A percentile compares a stretch with the other conserved stretches of the same genome.
phyloP scores from a whole-genome alignment of 53 echinoderm and acorn worm species.

The Zoroaster sp. region DNA sequence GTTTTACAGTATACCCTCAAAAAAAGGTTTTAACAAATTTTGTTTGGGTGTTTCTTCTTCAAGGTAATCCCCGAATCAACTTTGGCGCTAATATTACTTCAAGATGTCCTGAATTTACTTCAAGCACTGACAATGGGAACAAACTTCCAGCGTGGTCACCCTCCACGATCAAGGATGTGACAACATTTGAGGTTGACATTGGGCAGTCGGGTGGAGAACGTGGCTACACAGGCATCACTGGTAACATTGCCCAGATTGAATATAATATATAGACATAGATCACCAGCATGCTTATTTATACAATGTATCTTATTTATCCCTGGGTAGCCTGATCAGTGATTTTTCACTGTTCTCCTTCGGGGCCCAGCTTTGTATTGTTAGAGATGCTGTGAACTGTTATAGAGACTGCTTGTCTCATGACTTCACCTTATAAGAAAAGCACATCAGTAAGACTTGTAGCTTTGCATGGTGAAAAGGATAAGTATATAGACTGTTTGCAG shows the following conservation, averaged over 20 bases:
- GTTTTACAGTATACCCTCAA: too few species aligned
- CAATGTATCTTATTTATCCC: background rate
- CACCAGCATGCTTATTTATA: background rate
- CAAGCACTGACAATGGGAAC: background rate
- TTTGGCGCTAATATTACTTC: constrained; percentile 31
- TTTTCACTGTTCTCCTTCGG: too few species aligned
- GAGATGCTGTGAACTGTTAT: too few species aligned
- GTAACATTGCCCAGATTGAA: too few species aligned
- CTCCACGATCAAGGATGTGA: background rate
- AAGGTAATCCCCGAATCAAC: constrained; percentile 30
- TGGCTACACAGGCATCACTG: constrained; percentile 74
- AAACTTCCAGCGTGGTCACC: constrained; percentile 26
- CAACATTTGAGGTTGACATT: constrained; percentile 57
- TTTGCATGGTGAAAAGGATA: too few species aligned
- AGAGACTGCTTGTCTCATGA: too few species aligned
- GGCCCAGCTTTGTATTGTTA: too few species aligned
- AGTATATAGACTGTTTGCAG: too few species aligned
- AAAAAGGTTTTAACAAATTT: background rate
- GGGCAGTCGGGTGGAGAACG: constrained; percentile 77
- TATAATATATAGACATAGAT: background rate
- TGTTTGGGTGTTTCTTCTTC: background rate
- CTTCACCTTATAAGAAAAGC: too few species aligned
- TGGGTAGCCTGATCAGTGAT: too few species aligned
- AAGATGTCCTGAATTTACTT: constrained; percentile 30
- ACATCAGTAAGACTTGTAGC: too few species aligned